Percentiles rank a stretch among this genome's conserved stretches.
These are phyloP conservation scores for Nannospalax galili DNA, from an alignment of 2,113 vertebrate species.

Conservation along the genomic window DNA sequence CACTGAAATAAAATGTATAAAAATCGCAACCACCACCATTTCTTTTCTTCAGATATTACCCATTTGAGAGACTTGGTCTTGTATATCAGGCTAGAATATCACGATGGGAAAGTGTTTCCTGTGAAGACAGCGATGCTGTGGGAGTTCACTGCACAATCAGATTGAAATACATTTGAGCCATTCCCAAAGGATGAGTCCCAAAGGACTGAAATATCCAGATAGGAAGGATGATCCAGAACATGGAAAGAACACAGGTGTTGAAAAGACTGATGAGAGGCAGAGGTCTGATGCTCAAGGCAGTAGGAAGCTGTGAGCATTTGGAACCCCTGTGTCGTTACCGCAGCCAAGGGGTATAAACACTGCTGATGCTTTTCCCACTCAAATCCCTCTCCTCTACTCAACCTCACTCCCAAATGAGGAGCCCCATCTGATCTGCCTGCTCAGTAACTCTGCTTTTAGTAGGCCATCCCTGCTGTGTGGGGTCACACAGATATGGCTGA, in stretches of 20 bases:
- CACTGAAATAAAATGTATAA: conserved; percentile 14
- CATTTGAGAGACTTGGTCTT: not conserved
- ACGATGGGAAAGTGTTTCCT: not conserved
- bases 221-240: not conserved
- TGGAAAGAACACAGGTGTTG: not conserved
- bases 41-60: not conserved
- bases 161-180: not conserved
- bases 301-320: not conserved
- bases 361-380: not conserved
- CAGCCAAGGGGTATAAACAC: not conserved
- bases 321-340: not conserved
- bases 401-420: not conserved
- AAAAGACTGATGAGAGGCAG: not conserved
- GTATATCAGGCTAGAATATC: not conserved
- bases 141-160: not conserved
- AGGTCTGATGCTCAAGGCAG: not conserved
- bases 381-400: not conserved
- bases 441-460: not conserved
- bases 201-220: not conserved
- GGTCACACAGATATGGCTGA: too few species aligned
- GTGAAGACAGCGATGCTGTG: not conserved
- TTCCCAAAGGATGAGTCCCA: not conserved
- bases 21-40: not conserved
- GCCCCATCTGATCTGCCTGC: not conserved
- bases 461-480: not conserved